Conservation (phyloP, 2,888 invertebrate genomes). For the Euspilapteryx auroguttella region DNA sequence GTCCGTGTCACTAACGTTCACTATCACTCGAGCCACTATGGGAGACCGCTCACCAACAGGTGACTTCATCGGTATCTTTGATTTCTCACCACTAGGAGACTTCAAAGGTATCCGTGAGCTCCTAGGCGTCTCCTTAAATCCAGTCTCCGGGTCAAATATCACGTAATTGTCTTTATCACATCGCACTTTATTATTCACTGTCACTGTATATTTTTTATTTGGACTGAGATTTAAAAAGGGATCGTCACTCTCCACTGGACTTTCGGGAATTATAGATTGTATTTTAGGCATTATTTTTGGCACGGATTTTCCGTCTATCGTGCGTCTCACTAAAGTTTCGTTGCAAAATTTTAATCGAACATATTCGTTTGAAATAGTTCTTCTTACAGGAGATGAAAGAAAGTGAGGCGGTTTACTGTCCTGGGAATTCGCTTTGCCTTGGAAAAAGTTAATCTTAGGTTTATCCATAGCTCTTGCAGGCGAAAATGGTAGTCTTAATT, state of each 20-base stretch:
- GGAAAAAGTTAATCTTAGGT: conserved; percentile 44
- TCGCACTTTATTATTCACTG: conserved; percentile 50
- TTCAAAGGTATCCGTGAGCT: conserved; percentile 27
- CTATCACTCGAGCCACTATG: conserved; percentile 24
- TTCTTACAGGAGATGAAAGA: conserved; percentile 35
- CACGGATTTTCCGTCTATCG: conserved; percentile 44
- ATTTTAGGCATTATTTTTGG: conserved; percentile 53
- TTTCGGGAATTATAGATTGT: conserved; percentile 54
- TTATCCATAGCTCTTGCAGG: conserved; percentile 44
- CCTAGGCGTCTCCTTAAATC: conserved; percentile 29
- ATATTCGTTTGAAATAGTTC: conserved; percentile 56
- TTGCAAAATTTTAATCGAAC: conserved; percentile 45
- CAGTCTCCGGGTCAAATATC: conserved; percentile 49
- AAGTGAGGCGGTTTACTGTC: conserved; percentile 33
- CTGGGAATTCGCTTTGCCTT: conserved; percentile 26
- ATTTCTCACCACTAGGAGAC: conserved; percentile 28
- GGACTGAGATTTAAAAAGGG: conserved; percentile 50
- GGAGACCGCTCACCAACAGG: conserved; percentile 30
- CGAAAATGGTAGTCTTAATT: conserved; percentile 43
- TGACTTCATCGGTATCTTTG: conserved; percentile 32
- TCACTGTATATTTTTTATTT: conserved; percentile 56
- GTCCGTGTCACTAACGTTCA: conserved; percentile 63
- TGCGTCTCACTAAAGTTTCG: conserved; percentile 41
- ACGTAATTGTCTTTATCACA: conserved; percentile 58
- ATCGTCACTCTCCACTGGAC: conserved; percentile 49